These are phyloP conservation scores for Daptonema setosum DNA, from an alignment of 2,888 invertebrate genomes.

Conservation along the genomic window DNA sequence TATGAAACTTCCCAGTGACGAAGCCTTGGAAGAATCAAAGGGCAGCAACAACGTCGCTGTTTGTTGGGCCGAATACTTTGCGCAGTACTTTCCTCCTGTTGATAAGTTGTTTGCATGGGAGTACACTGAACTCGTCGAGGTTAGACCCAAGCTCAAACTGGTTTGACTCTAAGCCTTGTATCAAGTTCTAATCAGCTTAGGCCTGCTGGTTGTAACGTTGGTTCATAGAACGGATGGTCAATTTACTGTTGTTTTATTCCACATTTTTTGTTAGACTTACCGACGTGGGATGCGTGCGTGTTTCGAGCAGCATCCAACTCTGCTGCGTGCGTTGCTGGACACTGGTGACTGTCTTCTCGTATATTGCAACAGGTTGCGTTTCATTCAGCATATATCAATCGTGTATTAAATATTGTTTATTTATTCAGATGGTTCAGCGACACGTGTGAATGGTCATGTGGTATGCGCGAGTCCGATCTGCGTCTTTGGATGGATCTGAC, in stretches of 20 bases:
- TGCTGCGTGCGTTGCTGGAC: conserved; percentile 18
- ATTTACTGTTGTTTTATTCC: not conserved
- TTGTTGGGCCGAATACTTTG: not conserved
- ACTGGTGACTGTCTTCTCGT: conserved; percentile 22
- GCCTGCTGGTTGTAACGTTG: no score
- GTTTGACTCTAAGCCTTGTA: no score
- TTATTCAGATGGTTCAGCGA: no score
- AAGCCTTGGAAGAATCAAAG: not conserved
- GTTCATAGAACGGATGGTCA: not conserved
- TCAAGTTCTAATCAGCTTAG: no score
- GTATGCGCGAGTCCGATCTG: conserved; percentile 24
- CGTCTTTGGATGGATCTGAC: conserved; percentile 12
- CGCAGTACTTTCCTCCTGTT: not conserved
- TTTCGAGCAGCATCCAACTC: conserved; percentile 20
- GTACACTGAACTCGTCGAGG: not conserved
- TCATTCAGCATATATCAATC: no score
- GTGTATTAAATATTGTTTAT: no score
- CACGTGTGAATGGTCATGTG: conserved; percentile 20
- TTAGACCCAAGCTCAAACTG: no score
- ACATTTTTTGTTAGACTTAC: not conserved
- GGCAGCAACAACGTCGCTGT: not conserved
- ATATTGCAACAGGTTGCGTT: conserved; percentile 9
- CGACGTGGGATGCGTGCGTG: conserved; percentile 12
- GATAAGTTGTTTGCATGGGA: conserved; percentile 1
- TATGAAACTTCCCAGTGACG: not conserved